Conservation (phyloP, 2,113 vertebrate genomes). For the Lophura nycthemera region DNA sequence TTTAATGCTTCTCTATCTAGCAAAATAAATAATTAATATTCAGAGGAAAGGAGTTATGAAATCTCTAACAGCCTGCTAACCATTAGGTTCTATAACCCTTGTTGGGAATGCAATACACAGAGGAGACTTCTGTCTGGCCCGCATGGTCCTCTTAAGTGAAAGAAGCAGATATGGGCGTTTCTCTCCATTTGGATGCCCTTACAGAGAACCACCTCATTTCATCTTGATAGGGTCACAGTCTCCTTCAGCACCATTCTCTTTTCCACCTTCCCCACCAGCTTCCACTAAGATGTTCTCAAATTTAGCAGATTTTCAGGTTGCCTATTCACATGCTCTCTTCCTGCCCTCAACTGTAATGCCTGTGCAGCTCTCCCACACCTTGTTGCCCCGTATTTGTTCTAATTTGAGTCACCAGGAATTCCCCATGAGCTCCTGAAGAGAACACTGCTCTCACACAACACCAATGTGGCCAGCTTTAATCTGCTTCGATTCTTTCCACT, state of each 20-base stretch:
- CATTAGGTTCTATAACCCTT: constrained; percentile 3
- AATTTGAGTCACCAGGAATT: not conserved
- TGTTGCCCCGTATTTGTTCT: not conserved
- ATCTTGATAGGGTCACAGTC: not conserved
- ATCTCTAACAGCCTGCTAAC: constrained; percentile 30
- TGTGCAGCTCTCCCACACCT: not conserved
- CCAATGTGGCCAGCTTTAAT: not conserved
- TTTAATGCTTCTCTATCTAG: not conserved
- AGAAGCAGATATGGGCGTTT: not conserved
- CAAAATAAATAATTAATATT: constrained; percentile 28
- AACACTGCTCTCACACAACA: not conserved
- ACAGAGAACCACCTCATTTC: not conserved
- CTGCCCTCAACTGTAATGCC: not conserved
- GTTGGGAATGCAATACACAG: not conserved
- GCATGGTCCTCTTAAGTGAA: not conserved
- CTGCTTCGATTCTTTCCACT: not conserved
- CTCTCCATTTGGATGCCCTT: not conserved
- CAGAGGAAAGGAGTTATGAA: constrained; percentile 39
- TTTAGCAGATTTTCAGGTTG: not conserved
- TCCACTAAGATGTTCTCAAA: not conserved
- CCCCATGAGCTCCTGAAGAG: not conserved
- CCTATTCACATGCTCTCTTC: not conserved
- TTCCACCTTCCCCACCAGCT: not conserved
- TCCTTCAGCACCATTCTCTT: not conserved
- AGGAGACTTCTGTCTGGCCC: not conserved